These are phyloP conservation scores for Pseudolycoriella hygida DNA, from an alignment of 2,888 invertebrate species.

Conservation along the genomic window DNA sequence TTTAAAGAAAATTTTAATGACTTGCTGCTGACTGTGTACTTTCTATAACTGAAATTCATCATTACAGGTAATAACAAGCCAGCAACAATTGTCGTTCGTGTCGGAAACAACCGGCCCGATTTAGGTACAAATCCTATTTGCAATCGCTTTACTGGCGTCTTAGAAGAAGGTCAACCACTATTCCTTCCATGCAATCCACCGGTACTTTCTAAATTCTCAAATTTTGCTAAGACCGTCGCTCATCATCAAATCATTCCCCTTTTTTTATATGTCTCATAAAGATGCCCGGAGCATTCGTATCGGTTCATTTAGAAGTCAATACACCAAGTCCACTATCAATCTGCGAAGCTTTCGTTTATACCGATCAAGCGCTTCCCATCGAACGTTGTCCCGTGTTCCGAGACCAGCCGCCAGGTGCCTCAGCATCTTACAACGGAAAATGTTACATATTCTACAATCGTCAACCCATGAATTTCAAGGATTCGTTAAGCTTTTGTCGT, in stretches of 20 bases:
- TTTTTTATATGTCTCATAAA: too few species aligned
- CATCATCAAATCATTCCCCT: too few species aligned
- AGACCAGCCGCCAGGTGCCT: conserved; percentile 82
- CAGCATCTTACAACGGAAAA: conserved; percentile 87
- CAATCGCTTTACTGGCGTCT: conserved; percentile 69
- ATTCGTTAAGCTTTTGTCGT: conserved; percentile 63
- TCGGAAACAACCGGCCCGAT: conserved; percentile 85
- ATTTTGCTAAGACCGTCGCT: too few species aligned
- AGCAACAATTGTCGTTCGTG: conserved; percentile 74
- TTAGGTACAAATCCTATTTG: conserved; percentile 82
- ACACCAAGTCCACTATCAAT: conserved; percentile 63
- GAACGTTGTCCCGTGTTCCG: conserved; percentile 84
- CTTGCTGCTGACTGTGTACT: too few species aligned
- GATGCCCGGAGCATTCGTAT: conserved; percentile 89
- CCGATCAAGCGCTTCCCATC: conserved; percentile 77
- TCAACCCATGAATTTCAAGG: conserved; percentile 63
- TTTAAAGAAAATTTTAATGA: too few species aligned
- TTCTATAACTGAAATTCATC: too few species aligned
- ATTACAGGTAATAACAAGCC: conserved; percentile 53
- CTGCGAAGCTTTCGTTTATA: conserved; percentile 87
- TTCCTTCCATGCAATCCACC: conserved; percentile 78
- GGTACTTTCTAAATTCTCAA: too few species aligned
- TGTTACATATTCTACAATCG: conserved; percentile 87
- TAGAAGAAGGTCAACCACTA: conserved; percentile 79
- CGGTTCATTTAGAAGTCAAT: conserved; percentile 70